Evolutionary conservation across 1,140 invertebrate species (phyloP).

Genomic region (Thaumetopoea pityocampa): DNA sequence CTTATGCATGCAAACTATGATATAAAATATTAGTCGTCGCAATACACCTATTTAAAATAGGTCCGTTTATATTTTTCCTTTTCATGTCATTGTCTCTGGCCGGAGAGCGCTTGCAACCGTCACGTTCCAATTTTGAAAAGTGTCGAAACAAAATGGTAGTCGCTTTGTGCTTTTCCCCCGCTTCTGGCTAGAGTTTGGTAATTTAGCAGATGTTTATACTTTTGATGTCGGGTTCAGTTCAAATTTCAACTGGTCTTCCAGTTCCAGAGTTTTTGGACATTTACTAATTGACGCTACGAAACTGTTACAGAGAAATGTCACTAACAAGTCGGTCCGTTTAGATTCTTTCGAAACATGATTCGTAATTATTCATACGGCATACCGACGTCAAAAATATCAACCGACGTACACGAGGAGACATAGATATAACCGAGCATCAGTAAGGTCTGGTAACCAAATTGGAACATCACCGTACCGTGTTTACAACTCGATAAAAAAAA

Average conservation of each 20-base stretch:
- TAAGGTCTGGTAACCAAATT: slow-evolving; percentile 61
- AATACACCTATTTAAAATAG: slow-evolving; percentile 64
- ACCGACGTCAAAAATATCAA: slow-evolving; percentile 66
- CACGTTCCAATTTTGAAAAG: slow-evolving; percentile 76
- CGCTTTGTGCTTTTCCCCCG: slow-evolving; percentile 61
- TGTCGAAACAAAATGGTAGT: slow-evolving; percentile 74
- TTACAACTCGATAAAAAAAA: slow-evolving; percentile 72
- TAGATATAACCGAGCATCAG: slow-evolving; percentile 61
- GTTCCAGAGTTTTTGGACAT: no score
- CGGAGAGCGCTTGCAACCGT: slow-evolving; percentile 70
- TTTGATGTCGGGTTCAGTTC: slow-evolving; percentile 48
- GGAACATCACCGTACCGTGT: slow-evolving; percentile 69
- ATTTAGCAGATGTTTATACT: slow-evolving; percentile 65
- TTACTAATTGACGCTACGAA: no score
- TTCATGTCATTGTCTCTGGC: slow-evolving; percentile 74
- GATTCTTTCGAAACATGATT: slow-evolving; percentile 47
- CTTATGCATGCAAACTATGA: slow-evolving; percentile 30
- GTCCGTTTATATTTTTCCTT: slow-evolving; percentile 74
- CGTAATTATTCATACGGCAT: slow-evolving; percentile 67
- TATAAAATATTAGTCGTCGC: slow-evolving; percentile 59
- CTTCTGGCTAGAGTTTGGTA: slow-evolving; percentile 54
- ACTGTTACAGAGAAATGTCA: slow-evolving; percentile 15
- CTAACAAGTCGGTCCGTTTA: slow-evolving; percentile 20
- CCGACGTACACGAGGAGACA: slow-evolving; percentile 52
- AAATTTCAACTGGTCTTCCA: no score